phyloP scores from a whole-genome alignment of 2,113 vertebrate species.

The Bos javanicus region DNA sequence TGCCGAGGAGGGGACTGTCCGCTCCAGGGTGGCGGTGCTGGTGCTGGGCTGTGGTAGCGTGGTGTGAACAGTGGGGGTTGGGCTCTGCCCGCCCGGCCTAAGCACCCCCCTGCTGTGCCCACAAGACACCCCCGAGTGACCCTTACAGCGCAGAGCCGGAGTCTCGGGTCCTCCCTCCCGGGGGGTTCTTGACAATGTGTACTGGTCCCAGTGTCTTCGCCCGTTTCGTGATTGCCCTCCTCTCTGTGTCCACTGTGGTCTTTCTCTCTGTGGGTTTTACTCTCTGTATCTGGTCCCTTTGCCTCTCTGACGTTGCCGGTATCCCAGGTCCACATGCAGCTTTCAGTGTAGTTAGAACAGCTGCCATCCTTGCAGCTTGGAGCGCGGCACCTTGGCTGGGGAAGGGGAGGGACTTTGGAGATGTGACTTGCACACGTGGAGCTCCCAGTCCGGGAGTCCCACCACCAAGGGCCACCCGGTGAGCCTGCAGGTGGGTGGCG shows the following conservation, averaged over 20 bases:
- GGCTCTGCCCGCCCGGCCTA: not conserved
- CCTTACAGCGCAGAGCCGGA: not conserved
- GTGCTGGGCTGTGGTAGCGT: not conserved
- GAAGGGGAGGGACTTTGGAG: not conserved
- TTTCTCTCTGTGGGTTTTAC: no score
- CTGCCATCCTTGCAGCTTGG: not conserved
- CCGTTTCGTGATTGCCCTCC: no score
- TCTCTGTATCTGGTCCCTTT: no score
- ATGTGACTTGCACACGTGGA: accelerated
- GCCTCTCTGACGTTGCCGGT: not conserved
- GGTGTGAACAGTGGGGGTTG: not conserved
- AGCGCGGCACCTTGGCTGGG: not conserved
- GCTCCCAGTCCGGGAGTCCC: not conserved
- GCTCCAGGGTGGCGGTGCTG: not conserved
- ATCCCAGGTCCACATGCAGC: not conserved
- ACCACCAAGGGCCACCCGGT: accelerated
- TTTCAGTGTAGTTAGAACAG: no score
- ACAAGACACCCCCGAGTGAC: not conserved
- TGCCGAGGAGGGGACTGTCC: not conserved
- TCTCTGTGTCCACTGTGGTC: no score
- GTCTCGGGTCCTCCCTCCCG: not conserved
- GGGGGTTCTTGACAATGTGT: not conserved
- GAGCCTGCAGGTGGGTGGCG: accelerated
- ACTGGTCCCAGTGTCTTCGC: no score
- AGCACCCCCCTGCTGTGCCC: not conserved